A percentile compares a stretch with the other conserved stretches of the same genome.
phyloP scores from a whole-genome alignment of 2,888 invertebrate species.

The Dioctria rufipes region DNA sequence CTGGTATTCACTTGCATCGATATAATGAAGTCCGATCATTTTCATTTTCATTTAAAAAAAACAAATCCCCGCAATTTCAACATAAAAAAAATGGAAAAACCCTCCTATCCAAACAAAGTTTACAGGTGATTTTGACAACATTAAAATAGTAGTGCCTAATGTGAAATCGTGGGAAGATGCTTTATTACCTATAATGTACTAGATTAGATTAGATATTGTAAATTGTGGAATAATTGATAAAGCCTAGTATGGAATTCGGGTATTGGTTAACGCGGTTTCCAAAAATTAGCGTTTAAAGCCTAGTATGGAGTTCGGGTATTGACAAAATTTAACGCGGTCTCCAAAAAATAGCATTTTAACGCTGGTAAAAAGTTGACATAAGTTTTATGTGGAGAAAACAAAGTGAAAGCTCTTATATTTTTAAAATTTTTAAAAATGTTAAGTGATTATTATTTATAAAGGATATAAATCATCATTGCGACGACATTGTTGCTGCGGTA shows the following conservation, averaged over 20 bases:
- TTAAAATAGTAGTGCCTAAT: conserved; percentile 4
- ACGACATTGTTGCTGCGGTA: too few species aligned
- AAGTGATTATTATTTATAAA: too few species aligned
- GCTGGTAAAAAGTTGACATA: too few species aligned
- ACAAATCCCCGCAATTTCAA: conserved; percentile 18
- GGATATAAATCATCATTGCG: too few species aligned
- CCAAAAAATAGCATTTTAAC: not conserved
- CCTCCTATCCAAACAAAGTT: conserved; percentile 22
- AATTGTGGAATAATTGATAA: too few species aligned
- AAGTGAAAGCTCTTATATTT: too few species aligned
- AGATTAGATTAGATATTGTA: not conserved
- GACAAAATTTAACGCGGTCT: not conserved
- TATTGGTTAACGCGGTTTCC: not conserved
- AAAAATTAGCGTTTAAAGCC: not conserved
- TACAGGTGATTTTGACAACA: conserved; percentile 47
- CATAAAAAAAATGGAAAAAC: conserved; percentile 23
- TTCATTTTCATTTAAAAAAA: conserved; percentile 20
- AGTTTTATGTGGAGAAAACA: too few species aligned
- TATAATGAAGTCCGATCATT: not conserved
- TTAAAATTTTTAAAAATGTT: too few species aligned
- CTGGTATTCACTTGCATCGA: conserved; percentile 3
- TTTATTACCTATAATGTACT: not conserved
- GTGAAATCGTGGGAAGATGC: conserved; percentile 10
- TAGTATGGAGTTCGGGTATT: not conserved
- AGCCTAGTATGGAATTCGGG: not conserved